These are phyloP conservation scores for Seira sanloemensis DNA, from an alignment of 2,888 invertebrate species.

Conservation along the genomic window DNA sequence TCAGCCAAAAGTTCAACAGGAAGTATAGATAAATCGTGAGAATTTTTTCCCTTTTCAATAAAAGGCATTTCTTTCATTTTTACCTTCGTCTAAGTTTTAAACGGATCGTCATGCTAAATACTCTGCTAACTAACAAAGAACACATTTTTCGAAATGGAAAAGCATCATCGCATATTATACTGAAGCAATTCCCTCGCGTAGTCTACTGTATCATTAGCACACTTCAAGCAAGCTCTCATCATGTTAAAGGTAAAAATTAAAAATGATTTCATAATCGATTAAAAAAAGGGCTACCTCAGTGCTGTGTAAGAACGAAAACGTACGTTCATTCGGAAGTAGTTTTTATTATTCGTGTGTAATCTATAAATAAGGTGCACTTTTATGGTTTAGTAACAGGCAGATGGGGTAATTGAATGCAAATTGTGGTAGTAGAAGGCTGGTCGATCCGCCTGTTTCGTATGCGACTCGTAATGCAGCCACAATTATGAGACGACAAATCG, in stretches of 20 bases:
- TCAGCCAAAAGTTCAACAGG: slow-evolving; percentile 57
- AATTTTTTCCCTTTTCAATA: slow-evolving; percentile 19
- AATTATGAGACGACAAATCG: background rate
- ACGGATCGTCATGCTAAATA: background rate
- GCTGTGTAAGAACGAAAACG: too few species aligned
- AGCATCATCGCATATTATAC: too few species aligned
- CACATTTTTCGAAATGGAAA: too few species aligned
- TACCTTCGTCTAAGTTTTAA: background rate
- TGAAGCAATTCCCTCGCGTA: too few species aligned
- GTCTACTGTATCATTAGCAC: background rate
- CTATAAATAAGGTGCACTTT: background rate
- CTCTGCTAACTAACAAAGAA: too few species aligned
- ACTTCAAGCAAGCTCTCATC: background rate
- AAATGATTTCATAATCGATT: slow-evolving; percentile 20
- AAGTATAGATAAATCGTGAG: slow-evolving; percentile 53
- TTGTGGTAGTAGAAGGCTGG: too few species aligned
- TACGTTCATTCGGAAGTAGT: background rate
- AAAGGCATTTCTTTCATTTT: background rate
- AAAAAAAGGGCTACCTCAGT: background rate
- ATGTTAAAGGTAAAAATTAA: background rate
- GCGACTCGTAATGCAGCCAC: too few species aligned
- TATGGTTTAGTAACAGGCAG: background rate
- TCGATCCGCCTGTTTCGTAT: too few species aligned
- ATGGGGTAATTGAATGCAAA: too few species aligned
- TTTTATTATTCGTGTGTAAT: background rate